Evolutionary conservation across 1,140 invertebrate species (phyloP).

Genomic region (Neodiprion pinetum): DNA sequence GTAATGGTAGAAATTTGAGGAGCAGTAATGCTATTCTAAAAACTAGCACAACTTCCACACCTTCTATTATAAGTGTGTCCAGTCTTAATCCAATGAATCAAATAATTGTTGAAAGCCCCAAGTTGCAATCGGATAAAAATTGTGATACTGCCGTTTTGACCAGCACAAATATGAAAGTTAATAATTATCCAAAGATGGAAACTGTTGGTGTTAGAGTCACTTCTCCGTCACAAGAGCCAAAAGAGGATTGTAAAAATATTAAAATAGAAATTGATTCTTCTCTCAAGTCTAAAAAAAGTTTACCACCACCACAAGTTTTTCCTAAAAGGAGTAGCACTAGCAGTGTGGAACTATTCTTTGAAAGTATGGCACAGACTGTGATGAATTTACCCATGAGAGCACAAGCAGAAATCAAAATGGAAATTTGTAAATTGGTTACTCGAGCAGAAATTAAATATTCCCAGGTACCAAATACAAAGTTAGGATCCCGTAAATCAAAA

Average conservation of each 20-base stretch:
- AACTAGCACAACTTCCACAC: neutral
- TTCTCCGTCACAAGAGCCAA: too few relatives aligned
- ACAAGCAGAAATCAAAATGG: constrained; percentile 41
- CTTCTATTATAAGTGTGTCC: constrained; percentile 8
- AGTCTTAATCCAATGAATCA: constrained; percentile 2
- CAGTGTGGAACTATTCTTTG: constrained; percentile 41
- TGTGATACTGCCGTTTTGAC: constrained; percentile 1
- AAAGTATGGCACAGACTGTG: constrained; percentile 40
- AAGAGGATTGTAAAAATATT: too few relatives aligned
- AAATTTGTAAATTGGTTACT: constrained; percentile 42
- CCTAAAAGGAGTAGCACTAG: constrained; percentile 29
- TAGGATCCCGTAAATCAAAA: neutral
- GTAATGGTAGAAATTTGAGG: neutral
- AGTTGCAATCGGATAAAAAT: constrained; percentile 18
- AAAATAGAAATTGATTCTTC: neutral
- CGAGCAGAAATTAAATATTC: constrained; percentile 38
- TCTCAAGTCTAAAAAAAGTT: neutral
- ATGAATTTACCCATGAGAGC: constrained; percentile 32
- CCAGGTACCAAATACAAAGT: neutral
- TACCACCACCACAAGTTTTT: constrained; percentile 20
- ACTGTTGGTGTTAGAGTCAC: too few relatives aligned
- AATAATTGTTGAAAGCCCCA: neutral
- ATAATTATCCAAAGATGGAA: too few relatives aligned
- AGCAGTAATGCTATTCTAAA: neutral
- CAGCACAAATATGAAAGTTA: constrained; percentile 1